A percentile compares a stretch with the other conserved stretches of the same genome.
phyloP scores from a whole-genome alignment of 1,140 invertebrate genomes.

The Habropoda laboriosa region DNA sequence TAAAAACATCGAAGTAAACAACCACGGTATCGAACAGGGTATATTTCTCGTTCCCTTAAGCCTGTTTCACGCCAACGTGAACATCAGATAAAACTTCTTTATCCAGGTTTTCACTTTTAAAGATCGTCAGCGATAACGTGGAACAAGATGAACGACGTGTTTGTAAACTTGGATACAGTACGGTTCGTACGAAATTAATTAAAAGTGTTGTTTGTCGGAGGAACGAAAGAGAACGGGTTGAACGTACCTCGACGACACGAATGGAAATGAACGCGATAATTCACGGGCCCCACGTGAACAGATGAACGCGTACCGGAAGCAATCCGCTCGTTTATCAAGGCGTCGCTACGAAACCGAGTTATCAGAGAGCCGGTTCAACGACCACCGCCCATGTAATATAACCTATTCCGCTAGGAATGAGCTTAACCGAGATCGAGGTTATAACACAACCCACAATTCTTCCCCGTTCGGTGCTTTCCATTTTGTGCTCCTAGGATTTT shows the following conservation, averaged over 20 bases:
- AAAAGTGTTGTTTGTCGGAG: not conserved
- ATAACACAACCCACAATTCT: not conserved
- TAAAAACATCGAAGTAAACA: no score
- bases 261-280: slow-evolving; percentile 21
- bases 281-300: slow-evolving; percentile 13
- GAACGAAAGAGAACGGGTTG: not conserved
- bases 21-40: no score
- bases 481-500: not conserved
- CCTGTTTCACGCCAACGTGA: not conserved
- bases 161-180: no score
- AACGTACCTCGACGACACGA: slow-evolving; percentile 1
- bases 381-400: slow-evolving; percentile 24
- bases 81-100: not conserved
- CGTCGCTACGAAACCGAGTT: slow-evolving; percentile 44
- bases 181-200: not conserved
- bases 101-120: not conserved
- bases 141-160: not conserved
- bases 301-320: slow-evolving; percentile 34
- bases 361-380: slow-evolving; percentile 46
- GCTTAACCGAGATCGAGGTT: slow-evolving; percentile 37
- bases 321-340: slow-evolving; percentile 32
- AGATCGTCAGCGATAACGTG: not conserved
- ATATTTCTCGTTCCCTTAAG: no score
- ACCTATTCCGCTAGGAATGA: slow-evolving; percentile 18
- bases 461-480: not conserved